Evolutionary conservation across 2,113 vertebrate genomes (phyloP).

Genomic region (Cyphomyrus plagiostoma): DNA sequence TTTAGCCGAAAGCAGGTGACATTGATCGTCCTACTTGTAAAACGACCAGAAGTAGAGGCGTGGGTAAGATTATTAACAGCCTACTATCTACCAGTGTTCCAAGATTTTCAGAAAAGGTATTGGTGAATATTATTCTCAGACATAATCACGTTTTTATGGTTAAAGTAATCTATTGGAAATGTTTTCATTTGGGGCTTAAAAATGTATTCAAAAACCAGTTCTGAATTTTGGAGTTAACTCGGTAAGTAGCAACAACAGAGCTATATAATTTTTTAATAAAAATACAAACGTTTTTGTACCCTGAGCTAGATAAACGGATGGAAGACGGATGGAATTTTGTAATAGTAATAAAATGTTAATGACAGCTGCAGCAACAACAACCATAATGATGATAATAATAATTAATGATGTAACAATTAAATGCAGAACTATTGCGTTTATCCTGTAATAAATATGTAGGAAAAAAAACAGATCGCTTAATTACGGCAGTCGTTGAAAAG

Average conservation of each 20-base stretch:
- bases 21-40: neutral
- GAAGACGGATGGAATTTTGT: neutral
- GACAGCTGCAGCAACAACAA: neutral
- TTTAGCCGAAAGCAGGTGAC: neutral
- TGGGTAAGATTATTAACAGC: neutral
- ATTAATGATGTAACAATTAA: neutral
- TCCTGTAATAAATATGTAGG: neutral
- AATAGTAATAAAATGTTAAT: neutral
- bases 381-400: neutral
- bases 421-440: neutral
- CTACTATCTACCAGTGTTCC: neutral
- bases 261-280: neutral
- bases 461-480: neutral
- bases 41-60: neutral
- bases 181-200: neutral
- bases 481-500: neutral
- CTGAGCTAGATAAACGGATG: neutral
- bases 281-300: neutral
- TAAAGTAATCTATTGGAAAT: neutral
- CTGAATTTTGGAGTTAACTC: neutral
- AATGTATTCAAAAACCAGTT: neutral
- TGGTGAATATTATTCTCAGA: neutral
- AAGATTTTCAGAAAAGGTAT: neutral
- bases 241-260: neutral
- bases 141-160: neutral